Percentiles rank a stretch among this genome's conserved stretches.
Evolutionary conservation across 1,140 invertebrate species (phyloP).

Genomic region (Cyclina sinensis): DNA sequence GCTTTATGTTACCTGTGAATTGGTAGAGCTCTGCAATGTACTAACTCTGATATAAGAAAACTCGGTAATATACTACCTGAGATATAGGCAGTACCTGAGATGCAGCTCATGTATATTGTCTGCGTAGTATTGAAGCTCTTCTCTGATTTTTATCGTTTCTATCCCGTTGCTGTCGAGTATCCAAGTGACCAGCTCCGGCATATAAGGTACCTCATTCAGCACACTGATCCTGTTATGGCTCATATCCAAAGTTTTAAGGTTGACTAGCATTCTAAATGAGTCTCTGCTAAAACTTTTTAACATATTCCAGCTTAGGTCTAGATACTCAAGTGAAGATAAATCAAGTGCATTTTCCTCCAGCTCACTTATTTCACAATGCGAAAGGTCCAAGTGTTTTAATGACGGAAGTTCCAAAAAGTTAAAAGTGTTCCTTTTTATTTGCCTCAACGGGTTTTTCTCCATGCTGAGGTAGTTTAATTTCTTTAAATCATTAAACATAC

Average conservation of each 20-base stretch:
- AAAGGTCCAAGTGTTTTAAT: slow-evolving; percentile 44
- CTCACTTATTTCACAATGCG: slow-evolving; percentile 37
- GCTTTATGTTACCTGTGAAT: too few relatives aligned
- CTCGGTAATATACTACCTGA: too few relatives aligned
- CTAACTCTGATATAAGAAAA: too few relatives aligned
- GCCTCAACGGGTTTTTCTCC: slow-evolving; percentile 41
- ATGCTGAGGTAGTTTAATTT: slow-evolving; percentile 27
- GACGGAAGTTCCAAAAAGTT: slow-evolving; percentile 36
- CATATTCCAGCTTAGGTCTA: slow-evolving; percentile 62
- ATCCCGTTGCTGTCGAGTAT: slow-evolving; percentile 52
- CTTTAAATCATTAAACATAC: slow-evolving; percentile 49
- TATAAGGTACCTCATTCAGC: slow-evolving; percentile 18
- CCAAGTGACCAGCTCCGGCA: slow-evolving; percentile 47
- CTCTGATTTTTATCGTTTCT: not conserved
- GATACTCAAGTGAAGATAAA: slow-evolving; percentile 20
- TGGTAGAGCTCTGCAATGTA: too few relatives aligned
- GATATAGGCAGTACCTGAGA: too few relatives aligned
- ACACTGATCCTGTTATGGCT: slow-evolving; percentile 52
- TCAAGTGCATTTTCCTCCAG: slow-evolving; percentile 40
- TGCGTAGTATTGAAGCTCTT: not conserved
- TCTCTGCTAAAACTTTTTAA: not conserved
- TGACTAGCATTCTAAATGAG: slow-evolving; percentile 44
- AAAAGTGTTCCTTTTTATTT: slow-evolving; percentile 31
- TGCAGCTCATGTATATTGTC: slow-evolving; percentile 49
- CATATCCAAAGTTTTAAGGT: slow-evolving; percentile 44